Percentiles rank a stretch among this genome's conserved stretches.
These are phyloP conservation scores for Pangasianodon gigas DNA, from an alignment of 2,113 vertebrate genomes.

Conservation along the genomic window DNA sequence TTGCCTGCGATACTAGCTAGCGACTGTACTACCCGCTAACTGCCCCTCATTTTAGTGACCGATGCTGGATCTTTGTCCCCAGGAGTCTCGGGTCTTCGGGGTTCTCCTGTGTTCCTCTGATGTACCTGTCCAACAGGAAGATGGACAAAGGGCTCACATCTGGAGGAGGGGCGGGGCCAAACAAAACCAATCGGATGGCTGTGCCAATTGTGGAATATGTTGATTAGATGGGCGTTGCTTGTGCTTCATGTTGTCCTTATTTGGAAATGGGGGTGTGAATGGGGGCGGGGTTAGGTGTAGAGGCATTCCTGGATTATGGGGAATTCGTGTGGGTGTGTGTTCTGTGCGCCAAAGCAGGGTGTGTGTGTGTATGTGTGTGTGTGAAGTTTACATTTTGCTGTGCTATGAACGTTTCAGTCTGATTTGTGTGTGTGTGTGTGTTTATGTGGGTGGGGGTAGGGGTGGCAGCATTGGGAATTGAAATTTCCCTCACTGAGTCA, in stretches of 20 bases:
- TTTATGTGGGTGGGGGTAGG: not conserved
- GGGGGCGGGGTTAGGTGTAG: constrained; percentile 21
- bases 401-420: constrained; percentile 30
- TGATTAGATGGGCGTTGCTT: constrained; percentile 30
- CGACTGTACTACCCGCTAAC: constrained; percentile 48
- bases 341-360: constrained; percentile 41
- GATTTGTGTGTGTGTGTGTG: constrained; percentile 21
- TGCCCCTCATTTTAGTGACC: constrained; percentile 16
- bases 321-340: constrained; percentile 37
- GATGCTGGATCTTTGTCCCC: constrained; percentile 30
- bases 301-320: constrained; percentile 1
- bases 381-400: constrained; percentile 28
- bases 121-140: constrained; percentile 33
- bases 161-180: constrained; percentile 33
- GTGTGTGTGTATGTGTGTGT: constrained; percentile 30
- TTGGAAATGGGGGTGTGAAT: constrained; percentile 25
- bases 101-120: constrained; percentile 11
- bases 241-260: constrained; percentile 40
- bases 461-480: constrained; percentile 7
- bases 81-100: constrained; percentile 22
- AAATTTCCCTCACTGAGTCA: constrained; percentile 1
- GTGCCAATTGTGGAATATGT: constrained; percentile 24
- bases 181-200: constrained; percentile 5
- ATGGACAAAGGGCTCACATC: constrained; percentile 32
- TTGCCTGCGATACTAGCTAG: constrained; percentile 52